Conservation (phyloP, 2,888 invertebrate species). For the Xiphydria camelus region DNA sequence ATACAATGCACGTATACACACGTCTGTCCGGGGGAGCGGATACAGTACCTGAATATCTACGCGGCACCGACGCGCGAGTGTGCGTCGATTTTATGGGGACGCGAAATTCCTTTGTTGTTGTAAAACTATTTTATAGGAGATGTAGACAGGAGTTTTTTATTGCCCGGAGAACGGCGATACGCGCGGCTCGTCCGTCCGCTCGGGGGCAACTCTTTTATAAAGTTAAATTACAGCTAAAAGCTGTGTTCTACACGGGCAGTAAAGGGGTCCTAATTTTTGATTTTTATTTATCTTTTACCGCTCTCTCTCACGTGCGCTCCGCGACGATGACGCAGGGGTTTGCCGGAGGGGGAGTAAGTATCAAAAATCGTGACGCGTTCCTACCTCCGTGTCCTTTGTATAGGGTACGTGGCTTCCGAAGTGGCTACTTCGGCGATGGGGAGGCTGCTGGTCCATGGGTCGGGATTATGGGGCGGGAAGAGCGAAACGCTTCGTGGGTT, state of each 20-base stretch:
- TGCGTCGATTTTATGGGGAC: slow-evolving; percentile 45
- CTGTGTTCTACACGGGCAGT: slow-evolving; percentile 44
- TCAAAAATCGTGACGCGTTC: too few species aligned
- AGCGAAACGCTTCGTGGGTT: too few species aligned
- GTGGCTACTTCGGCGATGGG: too few species aligned
- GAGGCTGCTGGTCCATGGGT: too few species aligned
- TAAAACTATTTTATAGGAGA: slow-evolving; percentile 57
- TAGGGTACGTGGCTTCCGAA: too few species aligned
- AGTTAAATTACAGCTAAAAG: slow-evolving; percentile 50
- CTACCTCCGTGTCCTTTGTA: too few species aligned
- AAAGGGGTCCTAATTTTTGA: slow-evolving; percentile 4
- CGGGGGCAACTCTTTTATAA: slow-evolving; percentile 31
- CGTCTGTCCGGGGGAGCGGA: too few species aligned
- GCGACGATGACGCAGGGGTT: too few species aligned
- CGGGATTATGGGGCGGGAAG: too few species aligned
- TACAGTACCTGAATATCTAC: slow-evolving; percentile 9
- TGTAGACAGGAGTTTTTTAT: slow-evolving; percentile 45
- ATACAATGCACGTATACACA: too few species aligned
- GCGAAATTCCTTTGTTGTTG: slow-evolving; percentile 54
- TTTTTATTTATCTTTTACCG: not conserved
- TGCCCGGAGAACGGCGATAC: slow-evolving; percentile 3
- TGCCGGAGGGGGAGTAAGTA: too few species aligned
- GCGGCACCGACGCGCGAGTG: slow-evolving; percentile 29
- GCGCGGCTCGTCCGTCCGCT: too few species aligned
- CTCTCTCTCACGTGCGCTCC: not conserved